Conservation (phyloP, 2,888 invertebrate genomes). For the Cerceris rybyensis region DNA sequence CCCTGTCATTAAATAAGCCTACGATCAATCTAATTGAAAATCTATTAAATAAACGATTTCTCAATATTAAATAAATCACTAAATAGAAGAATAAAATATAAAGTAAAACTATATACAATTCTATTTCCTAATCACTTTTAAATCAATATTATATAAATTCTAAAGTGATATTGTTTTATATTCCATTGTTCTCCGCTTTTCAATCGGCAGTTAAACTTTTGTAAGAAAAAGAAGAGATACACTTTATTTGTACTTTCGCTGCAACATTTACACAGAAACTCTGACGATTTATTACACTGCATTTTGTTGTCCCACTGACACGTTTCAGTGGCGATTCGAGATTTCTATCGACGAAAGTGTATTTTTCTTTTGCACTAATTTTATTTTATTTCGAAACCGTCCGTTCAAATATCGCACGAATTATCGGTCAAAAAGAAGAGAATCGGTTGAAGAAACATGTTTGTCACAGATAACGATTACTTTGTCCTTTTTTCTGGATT, state of each 20-base stretch:
- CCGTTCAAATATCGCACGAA: neutral
- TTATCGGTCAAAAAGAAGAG: neutral
- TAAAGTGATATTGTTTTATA: neutral
- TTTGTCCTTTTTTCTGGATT: neutral
- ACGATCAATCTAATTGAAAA: too few relatives aligned
- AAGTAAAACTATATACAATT: too few relatives aligned
- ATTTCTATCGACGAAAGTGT: neutral
- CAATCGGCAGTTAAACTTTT: neutral
- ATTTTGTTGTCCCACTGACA: neutral
- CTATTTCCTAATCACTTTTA: too few relatives aligned
- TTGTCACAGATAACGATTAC: neutral
- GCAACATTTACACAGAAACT: neutral
- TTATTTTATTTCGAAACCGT: neutral
- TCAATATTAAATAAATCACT: too few relatives aligned
- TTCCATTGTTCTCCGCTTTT: neutral
- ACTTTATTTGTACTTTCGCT: slow-evolving; percentile 2
- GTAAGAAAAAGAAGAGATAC: neutral
- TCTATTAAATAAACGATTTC: too few relatives aligned
- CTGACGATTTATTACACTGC: neutral
- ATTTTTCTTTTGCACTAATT: neutral
- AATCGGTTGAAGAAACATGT: neutral
- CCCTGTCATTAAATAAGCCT: too few relatives aligned
- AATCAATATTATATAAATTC: too few relatives aligned
- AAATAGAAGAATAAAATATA: too few relatives aligned
- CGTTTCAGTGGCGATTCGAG: neutral